Evolutionary conservation across 2,797 vertebrate genomes (phyloP).

Genomic region (Sylvia borin): DNA sequence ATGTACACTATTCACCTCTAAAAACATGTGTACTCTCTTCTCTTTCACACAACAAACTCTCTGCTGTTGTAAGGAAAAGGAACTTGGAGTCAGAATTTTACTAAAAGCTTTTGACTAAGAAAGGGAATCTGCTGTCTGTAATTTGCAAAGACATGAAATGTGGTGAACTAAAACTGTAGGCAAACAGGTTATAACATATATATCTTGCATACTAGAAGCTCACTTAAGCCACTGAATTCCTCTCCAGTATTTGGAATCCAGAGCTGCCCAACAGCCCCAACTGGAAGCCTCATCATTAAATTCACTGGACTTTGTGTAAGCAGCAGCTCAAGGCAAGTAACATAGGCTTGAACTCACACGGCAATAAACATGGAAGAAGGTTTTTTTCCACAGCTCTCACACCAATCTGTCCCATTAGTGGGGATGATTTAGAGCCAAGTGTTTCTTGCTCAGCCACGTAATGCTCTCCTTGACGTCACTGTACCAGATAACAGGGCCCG

Average conservation of each 20-base stretch:
- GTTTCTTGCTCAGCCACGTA: background rate
- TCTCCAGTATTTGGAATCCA: background rate
- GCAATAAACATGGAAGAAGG: background rate
- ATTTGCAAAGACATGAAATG: background rate
- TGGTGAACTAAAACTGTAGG: background rate
- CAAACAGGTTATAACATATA: background rate
- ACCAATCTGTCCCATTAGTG: background rate
- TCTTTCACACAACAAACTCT: conserved; percentile 3
- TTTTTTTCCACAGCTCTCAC: conserved; percentile 6
- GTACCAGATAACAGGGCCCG: background rate
- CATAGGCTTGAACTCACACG: background rate
- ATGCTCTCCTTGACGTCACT: background rate
- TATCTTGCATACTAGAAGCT: background rate
- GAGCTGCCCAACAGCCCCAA: background rate
- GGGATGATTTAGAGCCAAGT: background rate
- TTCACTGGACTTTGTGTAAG: background rate
- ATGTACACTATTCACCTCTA: background rate
- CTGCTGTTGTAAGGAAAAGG: background rate
- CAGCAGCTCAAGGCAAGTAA: background rate
- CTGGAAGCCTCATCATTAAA: background rate
- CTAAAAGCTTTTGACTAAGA: background rate
- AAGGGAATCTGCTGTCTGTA: background rate
- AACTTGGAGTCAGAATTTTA: background rate
- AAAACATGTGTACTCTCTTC: background rate
- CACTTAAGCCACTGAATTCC: background rate